Base-by-base conservation (phyloP, 1,140 invertebrate genomes). In the Mylabris phalerata region DNA sequence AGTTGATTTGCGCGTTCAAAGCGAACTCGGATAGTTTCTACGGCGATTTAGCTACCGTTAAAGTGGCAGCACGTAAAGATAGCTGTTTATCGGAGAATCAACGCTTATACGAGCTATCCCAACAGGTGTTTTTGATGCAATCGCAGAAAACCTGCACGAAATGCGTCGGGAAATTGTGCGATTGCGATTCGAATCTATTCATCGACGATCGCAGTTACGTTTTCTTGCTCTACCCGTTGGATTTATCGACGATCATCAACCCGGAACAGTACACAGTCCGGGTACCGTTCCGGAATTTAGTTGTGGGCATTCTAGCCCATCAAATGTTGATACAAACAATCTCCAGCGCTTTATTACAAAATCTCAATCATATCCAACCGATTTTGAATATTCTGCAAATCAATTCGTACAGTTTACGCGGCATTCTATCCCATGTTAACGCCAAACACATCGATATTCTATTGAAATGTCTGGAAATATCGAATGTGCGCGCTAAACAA, bases 11-110 rank as follows among this genome's bases (percentile, higher is more conserved):
- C 65, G 90, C 90, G 3, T 96, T 95, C 70, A 87, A 90, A 64
- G 83, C 87, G 60, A 86, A 92, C 64, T 95, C 92, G 0, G 90
- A 93, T 63, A 94, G 90, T 64, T 95, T 95, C 73, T 95, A 95
- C 75, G 93, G 93, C 2, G 93, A 95, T 72, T 77, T 90, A 55
- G 92, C 92, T 3, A 91, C 92, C 59, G 92, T 97, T 0, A 95
- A 95, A 80, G 92, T 95, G 2, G 93, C 92, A 2, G 92, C 92
- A 0, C 79, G 92, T 27, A 83, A 87, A 59, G 92, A 95, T 69
- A 90, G 87, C 65, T 88, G 87, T 0, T 75, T 86, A 6, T 84
- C 86, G 65, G 90, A 95, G 69, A 87, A 87, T 66, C 84, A 91
- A 32, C 75, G 92, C 63, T 77, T 95, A 7, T 84, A 88, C 63